Base-by-base conservation (phyloP, 1,140 invertebrate genomes). In the Rhopalosiphum padi region DNA sequence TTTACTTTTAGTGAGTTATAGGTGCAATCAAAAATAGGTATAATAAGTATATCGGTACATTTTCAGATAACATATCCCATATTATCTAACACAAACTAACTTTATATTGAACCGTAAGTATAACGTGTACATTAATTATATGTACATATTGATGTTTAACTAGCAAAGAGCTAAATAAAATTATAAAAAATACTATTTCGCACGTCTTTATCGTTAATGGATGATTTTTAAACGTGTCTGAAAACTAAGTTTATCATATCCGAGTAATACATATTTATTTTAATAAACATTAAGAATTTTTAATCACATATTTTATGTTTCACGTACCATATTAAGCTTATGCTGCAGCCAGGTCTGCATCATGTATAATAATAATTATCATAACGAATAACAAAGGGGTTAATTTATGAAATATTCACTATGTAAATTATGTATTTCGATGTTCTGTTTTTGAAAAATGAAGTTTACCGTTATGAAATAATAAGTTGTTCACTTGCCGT, bases 271-370 rank as follows among this genome's bases (percentile, higher is more conserved):
- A n/a, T 68, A 68, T 68, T 68, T 68, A 68, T 68, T 18, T 68
- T n/a, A 68, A 68, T n/a, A 68, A 68, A n/a, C 60, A 68, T 68
- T 68, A 68, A n/a, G 60, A 68, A n/a, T n/a, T 68, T 68, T n/a
- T 68, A 68, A 68, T n/a, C 60, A n/a, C 60, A n/a, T n/a, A 68
- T 68, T 68, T 30, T 60, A 60, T 60, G 55, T 60, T 30, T 60
- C 55, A 0, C 30, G 55, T 60, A 51, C 48, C 15, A 18, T 68
- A 68, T 68, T 18, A 68, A 30, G 60, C 11, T n/a, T 18, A 68
- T 68, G 30, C 60, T 68, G 9, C 11, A 68, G 18, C 60, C 60
- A 15, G 30, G 60, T n/a, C 60, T 68, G 15, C 30, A 5, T 68
- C 30, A n/a, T 46, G 9, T 46, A 46, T 46, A 37, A 37, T 41